Conservation (phyloP, 2,797 vertebrate genomes). For the Pachyuromys duprasi region DNA sequence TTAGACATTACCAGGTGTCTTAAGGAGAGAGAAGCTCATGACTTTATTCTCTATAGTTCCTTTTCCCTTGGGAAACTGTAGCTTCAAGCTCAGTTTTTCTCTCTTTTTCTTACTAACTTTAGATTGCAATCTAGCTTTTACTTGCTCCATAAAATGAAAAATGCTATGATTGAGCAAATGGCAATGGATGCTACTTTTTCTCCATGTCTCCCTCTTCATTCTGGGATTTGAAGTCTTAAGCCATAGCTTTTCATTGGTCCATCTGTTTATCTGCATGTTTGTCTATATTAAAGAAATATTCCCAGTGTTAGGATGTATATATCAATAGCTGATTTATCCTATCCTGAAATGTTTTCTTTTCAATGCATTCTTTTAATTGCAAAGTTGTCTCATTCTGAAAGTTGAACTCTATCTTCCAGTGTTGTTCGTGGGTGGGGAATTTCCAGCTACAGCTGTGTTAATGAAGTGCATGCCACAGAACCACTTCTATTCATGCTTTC, state of each 20-base stretch:
- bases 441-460: not conserved
- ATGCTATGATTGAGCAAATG: not conserved
- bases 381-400: not conserved
- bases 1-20: not conserved
- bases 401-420: not conserved
- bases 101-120: not conserved
- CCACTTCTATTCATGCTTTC: not conserved
- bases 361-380: not conserved
- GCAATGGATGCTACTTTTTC: not conserved
- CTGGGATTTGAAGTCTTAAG: not conserved
- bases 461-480: not conserved
- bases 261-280: not conserved
- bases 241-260: not conserved
- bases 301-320: not conserved
- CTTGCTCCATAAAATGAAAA: not conserved
- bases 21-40: not conserved
- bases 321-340: not conserved
- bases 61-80: not conserved
- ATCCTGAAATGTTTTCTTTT: slow-evolving; percentile 7
- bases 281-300: not conserved
- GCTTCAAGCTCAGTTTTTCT: not conserved
- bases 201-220: not conserved
- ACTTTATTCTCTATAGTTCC: not conserved
- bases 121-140: not conserved
- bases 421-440: not conserved